Conservation (phyloP, 2,797 vertebrate species). For the Sarcoramphus papa region DNA sequence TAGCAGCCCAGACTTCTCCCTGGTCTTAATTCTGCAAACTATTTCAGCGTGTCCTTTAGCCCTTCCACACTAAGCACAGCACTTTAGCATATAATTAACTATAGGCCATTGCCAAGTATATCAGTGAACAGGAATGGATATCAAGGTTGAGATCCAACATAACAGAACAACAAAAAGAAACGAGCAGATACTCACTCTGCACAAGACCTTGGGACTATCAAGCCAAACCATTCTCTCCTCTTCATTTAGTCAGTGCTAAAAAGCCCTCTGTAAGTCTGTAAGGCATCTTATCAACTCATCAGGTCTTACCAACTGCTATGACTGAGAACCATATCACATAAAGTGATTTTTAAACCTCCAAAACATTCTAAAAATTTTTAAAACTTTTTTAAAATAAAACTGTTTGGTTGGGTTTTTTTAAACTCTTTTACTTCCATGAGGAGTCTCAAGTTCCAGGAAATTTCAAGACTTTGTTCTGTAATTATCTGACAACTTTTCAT, state of each 20-base stretch:
- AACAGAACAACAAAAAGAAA: neutral
- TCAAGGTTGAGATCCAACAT: neutral
- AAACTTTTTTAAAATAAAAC: neutral
- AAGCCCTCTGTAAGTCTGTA: neutral
- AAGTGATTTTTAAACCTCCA: neutral
- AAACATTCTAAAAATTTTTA: neutral
- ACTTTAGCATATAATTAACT: neutral
- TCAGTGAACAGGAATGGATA: neutral
- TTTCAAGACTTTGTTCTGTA: neutral
- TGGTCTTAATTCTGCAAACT: neutral
- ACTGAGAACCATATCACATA: neutral
- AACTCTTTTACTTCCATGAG: neutral
- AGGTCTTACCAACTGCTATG: neutral
- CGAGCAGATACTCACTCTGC: neutral
- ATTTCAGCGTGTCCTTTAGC: neutral
- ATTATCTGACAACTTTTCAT: neutral
- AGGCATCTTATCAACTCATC: neutral
- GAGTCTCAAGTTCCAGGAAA: neutral
- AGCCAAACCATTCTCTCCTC: neutral
- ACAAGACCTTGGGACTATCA: neutral
- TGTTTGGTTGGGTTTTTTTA: neutral
- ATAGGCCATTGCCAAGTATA: neutral
- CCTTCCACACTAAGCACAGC: neutral
- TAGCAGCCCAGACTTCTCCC: neutral
- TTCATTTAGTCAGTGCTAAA: neutral